Conservation (phyloP, 2,797 vertebrate genomes). For the Cuniculus paca region DNA sequence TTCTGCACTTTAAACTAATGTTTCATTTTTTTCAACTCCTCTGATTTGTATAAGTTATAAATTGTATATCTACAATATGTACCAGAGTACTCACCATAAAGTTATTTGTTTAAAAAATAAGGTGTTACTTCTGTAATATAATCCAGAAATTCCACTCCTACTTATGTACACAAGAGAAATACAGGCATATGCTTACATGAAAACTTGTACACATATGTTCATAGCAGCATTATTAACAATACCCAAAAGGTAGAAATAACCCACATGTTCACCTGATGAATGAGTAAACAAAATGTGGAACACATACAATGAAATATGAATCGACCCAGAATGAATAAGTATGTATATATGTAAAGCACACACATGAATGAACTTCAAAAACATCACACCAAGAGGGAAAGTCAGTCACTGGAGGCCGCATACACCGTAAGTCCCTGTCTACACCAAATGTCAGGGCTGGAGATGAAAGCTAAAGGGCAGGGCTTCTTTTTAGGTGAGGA, state of each 20-base stretch:
- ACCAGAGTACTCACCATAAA: background rate
- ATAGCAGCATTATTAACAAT: background rate
- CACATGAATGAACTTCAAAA: background rate
- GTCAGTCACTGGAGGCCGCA: background rate
- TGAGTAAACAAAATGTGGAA: background rate
- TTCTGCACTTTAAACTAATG: background rate
- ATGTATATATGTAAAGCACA: background rate
- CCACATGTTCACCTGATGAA: background rate
- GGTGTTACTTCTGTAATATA: background rate
- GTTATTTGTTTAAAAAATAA: background rate
- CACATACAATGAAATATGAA: background rate
- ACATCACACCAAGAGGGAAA: background rate
- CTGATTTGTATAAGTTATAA: background rate
- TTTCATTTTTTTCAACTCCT: background rate
- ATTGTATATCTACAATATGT: background rate
- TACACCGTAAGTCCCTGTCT: background rate
- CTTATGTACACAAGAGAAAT: background rate
- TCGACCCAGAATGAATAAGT: background rate
- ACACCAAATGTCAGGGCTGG: background rate
- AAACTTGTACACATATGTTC: background rate
- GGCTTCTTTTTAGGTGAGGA: background rate
- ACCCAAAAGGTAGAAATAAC: background rate
- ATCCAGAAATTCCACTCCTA: background rate
- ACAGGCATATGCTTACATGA: background rate
- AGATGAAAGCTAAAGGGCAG: rapidly evolving